Percentiles rank a stretch among this genome's conserved stretches.
Evolutionary conservation across 2,888 invertebrate species (phyloP).

Genomic region (Halictus quadricinctus): DNA sequence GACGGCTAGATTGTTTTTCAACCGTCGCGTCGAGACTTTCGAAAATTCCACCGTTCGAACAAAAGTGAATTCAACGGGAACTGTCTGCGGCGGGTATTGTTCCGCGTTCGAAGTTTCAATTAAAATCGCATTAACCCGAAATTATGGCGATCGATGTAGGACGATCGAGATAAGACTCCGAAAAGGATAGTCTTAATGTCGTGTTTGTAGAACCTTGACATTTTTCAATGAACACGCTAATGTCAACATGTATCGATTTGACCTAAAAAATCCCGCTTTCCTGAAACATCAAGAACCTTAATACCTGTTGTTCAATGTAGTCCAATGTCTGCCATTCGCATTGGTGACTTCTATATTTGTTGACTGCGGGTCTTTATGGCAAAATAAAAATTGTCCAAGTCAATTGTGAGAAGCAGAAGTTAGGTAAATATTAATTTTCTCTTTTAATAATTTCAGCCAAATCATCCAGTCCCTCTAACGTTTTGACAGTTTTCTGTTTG

Average conservation of each 20-base stretch:
- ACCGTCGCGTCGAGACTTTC: conserved; percentile 32
- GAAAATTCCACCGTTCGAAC: conserved; percentile 37
- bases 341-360: no score
- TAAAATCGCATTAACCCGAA: conserved; percentile 17
- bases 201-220: neutral
- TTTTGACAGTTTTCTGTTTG: no score
- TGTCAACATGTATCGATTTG: neutral
- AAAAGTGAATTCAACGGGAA: conserved; percentile 28
- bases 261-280: neutral
- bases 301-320: neutral
- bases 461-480: no score
- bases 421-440: no score
- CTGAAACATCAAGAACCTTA: neutral
- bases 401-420: no score
- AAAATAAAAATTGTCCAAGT: no score
- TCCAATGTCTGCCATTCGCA: neutral
- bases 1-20: conserved; percentile 15
- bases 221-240: neutral
- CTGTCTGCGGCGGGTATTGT: neutral
- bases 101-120: conserved; percentile 11
- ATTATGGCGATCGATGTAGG: neutral
- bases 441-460: no score
- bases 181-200: neutral
- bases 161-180: neutral
- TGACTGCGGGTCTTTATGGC: no score